Evolutionary conservation across 1,140 invertebrate genomes (phyloP).

Genomic region (Microplitis demolitor): DNA sequence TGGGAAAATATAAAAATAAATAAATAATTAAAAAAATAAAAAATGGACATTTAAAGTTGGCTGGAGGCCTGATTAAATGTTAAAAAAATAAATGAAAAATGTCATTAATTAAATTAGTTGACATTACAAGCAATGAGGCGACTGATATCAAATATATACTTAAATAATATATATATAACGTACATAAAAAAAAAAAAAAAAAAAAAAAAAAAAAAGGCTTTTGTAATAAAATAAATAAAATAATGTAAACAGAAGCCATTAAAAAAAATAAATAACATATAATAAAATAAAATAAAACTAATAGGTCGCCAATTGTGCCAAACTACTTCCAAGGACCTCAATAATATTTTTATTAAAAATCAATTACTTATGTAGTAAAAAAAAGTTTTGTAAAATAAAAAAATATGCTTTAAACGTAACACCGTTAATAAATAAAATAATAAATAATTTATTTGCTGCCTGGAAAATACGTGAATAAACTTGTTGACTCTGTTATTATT

Average conservation of each 20-base stretch:
- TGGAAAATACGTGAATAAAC: neutral
- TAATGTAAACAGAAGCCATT: neutral
- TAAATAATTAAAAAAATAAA: neutral
- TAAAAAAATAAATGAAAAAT: neutral
- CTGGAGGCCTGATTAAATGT: neutral
- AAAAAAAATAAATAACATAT: neutral
- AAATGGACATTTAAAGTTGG: neutral
- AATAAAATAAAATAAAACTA: neutral
- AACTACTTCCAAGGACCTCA: conserved; percentile 19
- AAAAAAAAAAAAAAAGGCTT: neutral
- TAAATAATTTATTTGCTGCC: neutral
- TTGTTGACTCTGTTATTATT: neutral
- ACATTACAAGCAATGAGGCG: conserved; percentile 6
- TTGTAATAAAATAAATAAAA: neutral
- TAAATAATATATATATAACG: neutral
- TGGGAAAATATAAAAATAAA: too few species aligned
- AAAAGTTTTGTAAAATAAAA: neutral
- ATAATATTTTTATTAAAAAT: conserved; percentile 1
- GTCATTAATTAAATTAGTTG: neutral
- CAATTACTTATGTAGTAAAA: neutral
- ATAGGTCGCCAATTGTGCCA: conserved; percentile 25
- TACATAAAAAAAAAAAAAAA: neutral
- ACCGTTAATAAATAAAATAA: conserved; percentile 10
- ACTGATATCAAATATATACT: neutral
- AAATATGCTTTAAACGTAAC: conserved; percentile 14